phyloP scores from a whole-genome alignment of 2,113 vertebrate species.

The Tylochromis polylepis region DNA sequence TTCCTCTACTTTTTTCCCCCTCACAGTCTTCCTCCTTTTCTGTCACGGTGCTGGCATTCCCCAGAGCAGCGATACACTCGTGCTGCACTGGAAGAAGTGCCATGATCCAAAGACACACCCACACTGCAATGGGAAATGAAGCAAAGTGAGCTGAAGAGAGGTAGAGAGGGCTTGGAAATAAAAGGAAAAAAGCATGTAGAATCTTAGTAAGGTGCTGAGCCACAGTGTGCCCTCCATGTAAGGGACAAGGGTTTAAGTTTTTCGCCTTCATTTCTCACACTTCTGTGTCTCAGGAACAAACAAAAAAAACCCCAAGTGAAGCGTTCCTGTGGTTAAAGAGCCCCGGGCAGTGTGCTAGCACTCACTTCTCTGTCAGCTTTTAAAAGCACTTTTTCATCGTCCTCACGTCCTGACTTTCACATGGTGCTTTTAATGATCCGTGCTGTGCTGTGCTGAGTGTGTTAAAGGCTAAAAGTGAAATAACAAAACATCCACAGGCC shows the following conservation, averaged over 20 bases:
- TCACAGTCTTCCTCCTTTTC: not conserved
- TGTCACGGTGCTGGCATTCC: constrained; percentile 21
- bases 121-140: not conserved
- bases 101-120: constrained; percentile 1
- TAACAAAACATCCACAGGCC: not conserved
- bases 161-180: not conserved
- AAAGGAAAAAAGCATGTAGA: not conserved
- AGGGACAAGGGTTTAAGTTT: not conserved
- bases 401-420: not conserved
- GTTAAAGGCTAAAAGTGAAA: not conserved
- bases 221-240: not conserved
- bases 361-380: constrained; percentile 13
- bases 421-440: constrained; percentile 4
- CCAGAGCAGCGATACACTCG: constrained; percentile 28
- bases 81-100: constrained; percentile 19
- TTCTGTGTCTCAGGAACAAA: not conserved
- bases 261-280: not conserved
- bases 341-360: constrained; percentile 2
- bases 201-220: not conserved
- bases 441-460: not conserved
- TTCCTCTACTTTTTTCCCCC: not conserved
- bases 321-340: constrained; percentile 17
- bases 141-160: constrained; percentile 15
- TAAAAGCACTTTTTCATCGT: not conserved
- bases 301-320: not conserved